Evolutionary conservation across 2,888 invertebrate species (phyloP).

Genomic region (Lasioglossum morio): DNA sequence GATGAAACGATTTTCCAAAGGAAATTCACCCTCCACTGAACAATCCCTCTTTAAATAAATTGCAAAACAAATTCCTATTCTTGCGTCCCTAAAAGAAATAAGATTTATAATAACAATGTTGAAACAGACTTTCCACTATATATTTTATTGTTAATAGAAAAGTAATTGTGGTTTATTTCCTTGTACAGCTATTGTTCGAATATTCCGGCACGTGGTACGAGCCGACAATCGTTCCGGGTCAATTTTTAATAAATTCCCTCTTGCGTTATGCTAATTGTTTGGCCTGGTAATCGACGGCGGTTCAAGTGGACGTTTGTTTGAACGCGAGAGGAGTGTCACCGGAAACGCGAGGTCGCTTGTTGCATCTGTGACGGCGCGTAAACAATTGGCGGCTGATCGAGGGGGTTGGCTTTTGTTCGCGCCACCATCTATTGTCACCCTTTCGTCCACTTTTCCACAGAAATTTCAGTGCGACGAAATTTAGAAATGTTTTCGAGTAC

Average conservation of each 20-base stretch:
- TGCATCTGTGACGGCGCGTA: slow-evolving; percentile 43
- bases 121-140: neutral
- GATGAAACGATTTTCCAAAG: neutral
- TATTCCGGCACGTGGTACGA: neutral
- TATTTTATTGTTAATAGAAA: neutral
- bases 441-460: neutral
- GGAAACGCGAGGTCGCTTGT: slow-evolving; percentile 37
- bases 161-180: neutral
- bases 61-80: neutral
- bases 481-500: neutral
- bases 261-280: neutral
- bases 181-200: neutral
- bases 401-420: slow-evolving; percentile 4
- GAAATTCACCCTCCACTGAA: neutral
- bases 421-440: neutral
- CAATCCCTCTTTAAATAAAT: neutral
- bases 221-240: neutral
- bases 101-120: neutral
- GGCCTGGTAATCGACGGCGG: neutral
- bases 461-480: neutral
- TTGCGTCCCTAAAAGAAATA: neutral
- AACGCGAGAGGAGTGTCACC: neutral
- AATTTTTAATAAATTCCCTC: neutral
- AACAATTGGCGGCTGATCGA: slow-evolving; percentile 30
- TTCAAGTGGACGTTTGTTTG: slow-evolving; percentile 10